Percentiles rank a stretch among this genome's conserved stretches.
phyloP scores from a whole-genome alignment of 1,140 invertebrate species.

The Wiebesia pumilae region DNA sequence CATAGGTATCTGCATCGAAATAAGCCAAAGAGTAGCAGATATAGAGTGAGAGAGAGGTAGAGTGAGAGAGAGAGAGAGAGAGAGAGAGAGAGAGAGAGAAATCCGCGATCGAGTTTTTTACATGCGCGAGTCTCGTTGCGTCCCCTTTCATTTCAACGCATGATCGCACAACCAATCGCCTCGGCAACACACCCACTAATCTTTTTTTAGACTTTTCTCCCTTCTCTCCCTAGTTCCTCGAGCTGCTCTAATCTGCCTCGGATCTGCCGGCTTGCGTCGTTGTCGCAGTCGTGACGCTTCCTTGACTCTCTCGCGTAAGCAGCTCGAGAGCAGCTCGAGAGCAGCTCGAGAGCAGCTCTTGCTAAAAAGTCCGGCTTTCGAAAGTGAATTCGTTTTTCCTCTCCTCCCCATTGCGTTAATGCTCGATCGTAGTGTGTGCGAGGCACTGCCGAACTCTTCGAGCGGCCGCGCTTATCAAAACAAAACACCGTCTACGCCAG shows the following conservation, averaged over 20 bases:
- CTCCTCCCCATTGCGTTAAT: slow-evolving; percentile 26
- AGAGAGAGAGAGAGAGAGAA: slow-evolving; percentile 17
- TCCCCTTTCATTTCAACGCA: slow-evolving; percentile 75
- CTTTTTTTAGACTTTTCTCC: slow-evolving; percentile 55
- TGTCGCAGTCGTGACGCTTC: slow-evolving; percentile 33
- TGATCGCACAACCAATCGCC: slow-evolving; percentile 64
- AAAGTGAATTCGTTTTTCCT: slow-evolving; percentile 48
- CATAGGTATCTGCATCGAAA: not conserved
- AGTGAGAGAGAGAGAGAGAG: not conserved
- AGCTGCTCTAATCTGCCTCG: slow-evolving; percentile 27
- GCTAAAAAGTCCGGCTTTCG: slow-evolving; percentile 41
- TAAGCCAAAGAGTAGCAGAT: not conserved
- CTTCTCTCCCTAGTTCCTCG: not conserved
- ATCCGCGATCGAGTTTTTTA: slow-evolving; percentile 44
- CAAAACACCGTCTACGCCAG: not conserved
- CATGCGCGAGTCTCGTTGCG: slow-evolving; percentile 55
- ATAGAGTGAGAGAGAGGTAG: not conserved
- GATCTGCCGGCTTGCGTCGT: slow-evolving; percentile 21
- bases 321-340: too few species aligned
- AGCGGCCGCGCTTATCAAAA: slow-evolving; percentile 29
- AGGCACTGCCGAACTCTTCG: not conserved
- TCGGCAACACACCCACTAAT: slow-evolving; percentile 67
- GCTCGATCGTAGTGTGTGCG: not conserved
- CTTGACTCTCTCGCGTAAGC: not conserved
- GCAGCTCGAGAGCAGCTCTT: too few species aligned